Evolutionary conservation across 2,113 vertebrate species (phyloP).

Genomic region (Anthoscopus minutus): DNA sequence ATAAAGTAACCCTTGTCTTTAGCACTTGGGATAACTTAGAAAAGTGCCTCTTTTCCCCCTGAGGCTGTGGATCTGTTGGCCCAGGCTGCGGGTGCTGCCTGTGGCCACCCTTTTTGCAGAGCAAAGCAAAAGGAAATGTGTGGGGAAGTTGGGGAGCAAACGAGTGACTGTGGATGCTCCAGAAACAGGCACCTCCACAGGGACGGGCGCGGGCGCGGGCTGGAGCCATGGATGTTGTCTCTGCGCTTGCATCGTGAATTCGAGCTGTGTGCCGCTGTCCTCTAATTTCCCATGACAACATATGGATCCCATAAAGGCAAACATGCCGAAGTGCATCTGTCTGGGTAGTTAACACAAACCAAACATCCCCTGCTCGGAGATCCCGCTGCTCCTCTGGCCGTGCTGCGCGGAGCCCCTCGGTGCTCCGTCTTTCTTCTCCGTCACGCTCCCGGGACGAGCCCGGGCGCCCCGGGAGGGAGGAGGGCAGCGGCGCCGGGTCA

Average conservation of each 20-base stretch:
- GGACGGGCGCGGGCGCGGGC: not conserved
- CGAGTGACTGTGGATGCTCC: not conserved
- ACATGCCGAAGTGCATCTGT: slow-evolving; percentile 74
- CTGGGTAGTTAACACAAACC: slow-evolving; percentile 73
- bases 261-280: slow-evolving; percentile 58
- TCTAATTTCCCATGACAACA: slow-evolving; percentile 72
- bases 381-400: slow-evolving; percentile 25
- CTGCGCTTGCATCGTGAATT: not conserved
- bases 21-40: not conserved
- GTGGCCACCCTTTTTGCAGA: not conserved
- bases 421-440: slow-evolving; percentile 13
- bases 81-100: not conserved
- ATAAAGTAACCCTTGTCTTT: slow-evolving; percentile 26
- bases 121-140: not conserved
- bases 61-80: not conserved
- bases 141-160: slow-evolving; percentile 6
- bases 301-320: slow-evolving; percentile 75
- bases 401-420: not conserved
- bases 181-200: not conserved
- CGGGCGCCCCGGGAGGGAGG: slow-evolving; percentile 8
- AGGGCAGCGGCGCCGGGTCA: not conserved
- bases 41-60: slow-evolving; percentile 14
- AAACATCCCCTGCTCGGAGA: slow-evolving; percentile 59
- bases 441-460: slow-evolving; percentile 8
- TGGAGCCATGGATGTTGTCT: slow-evolving; percentile 12